A percentile compares a stretch with the other conserved stretches of the same genome.
These are phyloP conservation scores for Tortrix viridana DNA, from an alignment of 2,888 invertebrate genomes.

Conservation along the genomic window DNA sequence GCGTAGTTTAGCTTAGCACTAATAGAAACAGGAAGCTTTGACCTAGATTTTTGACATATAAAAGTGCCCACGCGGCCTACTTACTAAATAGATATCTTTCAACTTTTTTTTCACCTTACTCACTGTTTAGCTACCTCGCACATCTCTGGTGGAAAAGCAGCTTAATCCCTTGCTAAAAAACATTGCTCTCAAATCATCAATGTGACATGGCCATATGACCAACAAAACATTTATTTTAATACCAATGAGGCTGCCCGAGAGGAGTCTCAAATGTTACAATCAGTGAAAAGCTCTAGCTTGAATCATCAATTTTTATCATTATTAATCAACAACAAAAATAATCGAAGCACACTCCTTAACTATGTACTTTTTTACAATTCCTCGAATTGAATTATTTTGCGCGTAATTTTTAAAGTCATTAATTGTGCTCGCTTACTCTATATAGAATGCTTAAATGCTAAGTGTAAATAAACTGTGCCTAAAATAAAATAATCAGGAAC, in stretches of 20 bases:
- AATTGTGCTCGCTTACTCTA: conserved; percentile 25
- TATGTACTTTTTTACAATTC: conserved; percentile 10
- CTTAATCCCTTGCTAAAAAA: too few relatives aligned
- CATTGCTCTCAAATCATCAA: too few relatives aligned
- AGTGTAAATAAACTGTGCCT: conserved; percentile 10
- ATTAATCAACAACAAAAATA: not conserved
- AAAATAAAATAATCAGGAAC: conserved; percentile 21
- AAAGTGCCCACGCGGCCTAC: too few relatives aligned
- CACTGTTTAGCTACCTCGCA: too few relatives aligned
- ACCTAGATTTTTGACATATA: too few relatives aligned
- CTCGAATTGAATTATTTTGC: not conserved
- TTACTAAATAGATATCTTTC: too few relatives aligned
- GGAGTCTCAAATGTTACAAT: not conserved
- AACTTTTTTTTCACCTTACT: too few relatives aligned
- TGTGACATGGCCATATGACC: too few relatives aligned
- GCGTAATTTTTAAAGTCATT: conserved; percentile 12
- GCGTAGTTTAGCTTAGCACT: too few relatives aligned
- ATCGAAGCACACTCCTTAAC: not conserved
- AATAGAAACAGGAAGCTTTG: too few relatives aligned
- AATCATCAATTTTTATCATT: not conserved
- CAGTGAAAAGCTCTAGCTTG: conserved; percentile 8
- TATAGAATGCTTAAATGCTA: conserved; percentile 20
- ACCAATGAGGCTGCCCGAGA: not conserved
- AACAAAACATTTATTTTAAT: too few relatives aligned
- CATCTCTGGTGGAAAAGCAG: too few relatives aligned